Conservation (phyloP, 2,888 invertebrate species). For the Alsophila aescularia region DNA sequence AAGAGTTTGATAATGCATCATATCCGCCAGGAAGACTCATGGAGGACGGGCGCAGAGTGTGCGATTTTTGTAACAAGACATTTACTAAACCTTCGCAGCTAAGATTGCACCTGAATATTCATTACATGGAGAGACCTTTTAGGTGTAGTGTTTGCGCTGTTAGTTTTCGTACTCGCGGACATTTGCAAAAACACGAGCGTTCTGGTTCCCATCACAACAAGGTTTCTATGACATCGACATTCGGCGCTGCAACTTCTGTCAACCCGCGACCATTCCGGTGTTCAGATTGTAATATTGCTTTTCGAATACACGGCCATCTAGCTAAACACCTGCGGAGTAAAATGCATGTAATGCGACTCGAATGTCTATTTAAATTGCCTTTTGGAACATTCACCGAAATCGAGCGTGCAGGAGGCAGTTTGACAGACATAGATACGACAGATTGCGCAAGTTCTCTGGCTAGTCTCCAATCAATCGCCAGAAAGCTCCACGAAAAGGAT, state of each 20-base stretch:
- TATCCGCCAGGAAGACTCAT: conserved; percentile 84
- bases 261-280: conserved; percentile 99
- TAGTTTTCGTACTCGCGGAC: conserved; percentile 95
- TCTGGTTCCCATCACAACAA: conserved; percentile 97
- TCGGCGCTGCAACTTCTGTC: conserved; percentile 92
- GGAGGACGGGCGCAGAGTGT: conserved; percentile 91
- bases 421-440: conserved; percentile 97
- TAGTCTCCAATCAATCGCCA: conserved; percentile 92
- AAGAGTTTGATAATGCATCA: conserved; percentile 75
- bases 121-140: conserved; percentile 96
- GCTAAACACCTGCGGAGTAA: conserved; percentile 98
- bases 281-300: conserved; percentile 97
- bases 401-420: conserved; percentile 94
- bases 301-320: conserved; percentile 97
- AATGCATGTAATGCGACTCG: conserved; percentile 97
- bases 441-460: conserved; percentile 97
- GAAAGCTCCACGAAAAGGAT: conserved; percentile 92
- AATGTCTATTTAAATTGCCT: conserved; percentile 96
- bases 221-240: conserved; percentile 94
- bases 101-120: conserved; percentile 96
- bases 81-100: conserved; percentile 96
- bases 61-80: conserved; percentile 94
- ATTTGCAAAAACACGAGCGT: conserved; percentile 96
- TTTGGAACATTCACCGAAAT: conserved; percentile 97
- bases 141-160: conserved; percentile 96